Percentiles rank a stretch among this genome's conserved stretches.
Conservation (phyloP, 1,140 invertebrate species). For the Bathynomus jamesi region DNA sequence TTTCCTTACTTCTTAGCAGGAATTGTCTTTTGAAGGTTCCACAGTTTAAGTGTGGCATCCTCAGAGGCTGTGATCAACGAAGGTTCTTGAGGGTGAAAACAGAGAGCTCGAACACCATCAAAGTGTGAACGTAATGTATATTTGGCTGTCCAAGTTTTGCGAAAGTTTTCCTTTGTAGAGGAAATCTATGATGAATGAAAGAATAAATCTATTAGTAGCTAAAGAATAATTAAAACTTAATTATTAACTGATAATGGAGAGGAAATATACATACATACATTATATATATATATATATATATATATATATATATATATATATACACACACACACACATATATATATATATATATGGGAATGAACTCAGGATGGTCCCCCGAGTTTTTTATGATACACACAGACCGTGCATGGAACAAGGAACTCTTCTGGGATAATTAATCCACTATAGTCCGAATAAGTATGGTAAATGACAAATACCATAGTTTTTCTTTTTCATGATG, state of each 20-base stretch:
- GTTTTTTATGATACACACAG: no score
- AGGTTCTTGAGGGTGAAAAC: conserved; percentile 95
- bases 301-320: not conserved
- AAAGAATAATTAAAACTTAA: no score
- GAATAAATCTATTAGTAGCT: no score
- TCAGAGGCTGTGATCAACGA: conserved; percentile 96
- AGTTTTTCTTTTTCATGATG: no score
- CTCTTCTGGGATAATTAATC: no score
- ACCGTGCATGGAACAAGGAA: no score
- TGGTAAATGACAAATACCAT: no score
- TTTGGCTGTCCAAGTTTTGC: conserved; percentile 97
- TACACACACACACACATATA: not conserved
- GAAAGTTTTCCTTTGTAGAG: conserved; percentile 81
- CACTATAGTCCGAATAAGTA: no score
- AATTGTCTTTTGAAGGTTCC: conserved; percentile 43
- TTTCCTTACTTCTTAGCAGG: conserved; percentile 18
- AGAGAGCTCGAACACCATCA: conserved; percentile 89
- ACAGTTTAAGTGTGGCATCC: conserved; percentile 96
- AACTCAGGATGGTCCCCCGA: no score
- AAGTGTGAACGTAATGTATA: conserved; percentile 96
- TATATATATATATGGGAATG: no score
- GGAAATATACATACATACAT: no score
- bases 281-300: not conserved
- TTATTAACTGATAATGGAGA: no score
- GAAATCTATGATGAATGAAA: conserved; percentile 56